phyloP scores from a whole-genome alignment of 1,140 invertebrate genomes.

The Asobara japonica region DNA sequence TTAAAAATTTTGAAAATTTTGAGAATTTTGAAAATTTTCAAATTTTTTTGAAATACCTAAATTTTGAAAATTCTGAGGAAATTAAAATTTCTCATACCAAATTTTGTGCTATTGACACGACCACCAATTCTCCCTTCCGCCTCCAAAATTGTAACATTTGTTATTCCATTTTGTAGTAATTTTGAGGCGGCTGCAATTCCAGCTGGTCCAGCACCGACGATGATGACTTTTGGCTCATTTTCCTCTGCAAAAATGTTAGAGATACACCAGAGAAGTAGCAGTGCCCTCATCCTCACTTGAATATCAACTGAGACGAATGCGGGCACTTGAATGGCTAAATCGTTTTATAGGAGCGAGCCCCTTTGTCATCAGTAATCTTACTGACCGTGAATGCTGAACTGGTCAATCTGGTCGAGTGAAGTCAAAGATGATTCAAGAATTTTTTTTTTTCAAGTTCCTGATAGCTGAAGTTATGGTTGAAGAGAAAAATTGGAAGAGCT shows the following conservation, averaged over 20 bases:
- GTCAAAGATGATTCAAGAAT: too few species aligned
- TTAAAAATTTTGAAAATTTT: neutral
- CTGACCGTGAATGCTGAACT: too few species aligned
- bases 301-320: neutral
- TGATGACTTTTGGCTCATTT: conserved; percentile 54
- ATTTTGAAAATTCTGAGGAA: neutral
- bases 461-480: too few species aligned
- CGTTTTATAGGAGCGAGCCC: too few species aligned
- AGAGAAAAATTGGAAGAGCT: too few species aligned
- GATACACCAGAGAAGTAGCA: conserved; percentile 6
- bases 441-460: too few species aligned
- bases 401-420: too few species aligned
- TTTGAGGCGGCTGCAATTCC: conserved; percentile 70
- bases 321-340: too few species aligned
- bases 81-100: conserved; percentile 54
- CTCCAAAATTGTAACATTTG: conserved; percentile 72
- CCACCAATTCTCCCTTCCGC: conserved; percentile 78
- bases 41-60: neutral
- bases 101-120: conserved; percentile 71
- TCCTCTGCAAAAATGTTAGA: neutral
- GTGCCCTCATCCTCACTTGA: neutral
- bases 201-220: conserved; percentile 71
- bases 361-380: too few species aligned
- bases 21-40: neutral
- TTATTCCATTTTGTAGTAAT: conserved; percentile 67